Evolutionary conservation across 2,888 invertebrate genomes (phyloP).

Genomic region (Thalpophila matura): DNA sequence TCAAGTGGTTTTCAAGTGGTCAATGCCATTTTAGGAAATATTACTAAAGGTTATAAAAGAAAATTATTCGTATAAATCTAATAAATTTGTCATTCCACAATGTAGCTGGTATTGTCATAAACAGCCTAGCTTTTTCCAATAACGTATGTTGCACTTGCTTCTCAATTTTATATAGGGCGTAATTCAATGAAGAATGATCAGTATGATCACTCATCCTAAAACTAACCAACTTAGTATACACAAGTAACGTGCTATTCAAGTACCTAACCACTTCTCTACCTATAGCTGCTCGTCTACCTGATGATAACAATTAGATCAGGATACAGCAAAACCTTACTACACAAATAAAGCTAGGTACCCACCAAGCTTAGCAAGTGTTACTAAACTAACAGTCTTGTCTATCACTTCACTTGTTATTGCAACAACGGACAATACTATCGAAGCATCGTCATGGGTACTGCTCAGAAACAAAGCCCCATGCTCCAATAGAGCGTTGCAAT

Average conservation of each 20-base stretch:
- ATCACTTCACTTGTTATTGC: conserved; percentile 30
- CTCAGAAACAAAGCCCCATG: conserved; percentile 82
- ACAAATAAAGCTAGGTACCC: conserved; percentile 1
- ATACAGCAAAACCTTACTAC: background rate
- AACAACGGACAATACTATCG: conserved; percentile 62
- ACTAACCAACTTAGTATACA: no score
- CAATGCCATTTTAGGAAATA: background rate
- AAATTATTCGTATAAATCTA: no score
- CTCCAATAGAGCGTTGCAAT: conserved; percentile 88
- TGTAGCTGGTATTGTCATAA: no score
- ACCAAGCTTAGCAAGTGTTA: conserved; percentile 10
- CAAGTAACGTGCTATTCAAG: no score
- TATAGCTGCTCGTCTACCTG: no score
- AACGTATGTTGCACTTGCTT: no score
- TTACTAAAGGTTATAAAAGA: background rate
- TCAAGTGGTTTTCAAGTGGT: background rate
- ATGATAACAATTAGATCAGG: background rate
- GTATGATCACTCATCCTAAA: no score
- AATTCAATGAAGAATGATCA: no score
- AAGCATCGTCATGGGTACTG: conserved; percentile 77
- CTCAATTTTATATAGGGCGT: no score
- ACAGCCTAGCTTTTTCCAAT: no score
- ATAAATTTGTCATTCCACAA: no score
- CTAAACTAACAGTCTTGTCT: conserved; percentile 44
- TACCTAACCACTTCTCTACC: no score